These are phyloP conservation scores for Cairina moschata DNA, from an alignment of 2,113 vertebrate genomes.

Conservation along the genomic window DNA sequence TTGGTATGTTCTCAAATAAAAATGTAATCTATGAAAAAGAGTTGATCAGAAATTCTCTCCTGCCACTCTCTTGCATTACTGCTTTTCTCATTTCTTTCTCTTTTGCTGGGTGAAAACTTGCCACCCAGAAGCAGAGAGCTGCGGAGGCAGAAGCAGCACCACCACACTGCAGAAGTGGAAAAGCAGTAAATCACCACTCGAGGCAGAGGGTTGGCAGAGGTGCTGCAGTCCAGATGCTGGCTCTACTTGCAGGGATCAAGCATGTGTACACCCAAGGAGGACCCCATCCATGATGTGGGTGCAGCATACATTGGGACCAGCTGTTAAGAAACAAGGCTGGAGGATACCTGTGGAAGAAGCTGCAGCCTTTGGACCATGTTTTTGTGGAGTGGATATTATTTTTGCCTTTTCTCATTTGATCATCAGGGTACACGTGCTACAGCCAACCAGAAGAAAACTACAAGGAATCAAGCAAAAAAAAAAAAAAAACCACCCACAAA, in stretches of 20 bases:
- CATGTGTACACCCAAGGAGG: rapidly evolving
- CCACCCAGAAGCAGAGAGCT: neutral
- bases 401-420: neutral
- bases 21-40: neutral
- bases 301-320: neutral
- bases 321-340: neutral
- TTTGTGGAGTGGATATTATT: neutral
- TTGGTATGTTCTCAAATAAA: slow-evolving; percentile 1
- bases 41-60: neutral
- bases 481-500: neutral
- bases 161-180: neutral
- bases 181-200: neutral
- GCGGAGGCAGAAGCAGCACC: neutral
- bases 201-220: neutral
- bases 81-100: neutral
- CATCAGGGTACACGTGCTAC: neutral
- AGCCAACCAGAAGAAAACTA: neutral
- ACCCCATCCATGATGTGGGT: neutral
- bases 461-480: neutral
- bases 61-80: neutral
- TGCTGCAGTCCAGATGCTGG: neutral
- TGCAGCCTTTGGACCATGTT: rapidly evolving
- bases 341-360: neutral
- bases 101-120: neutral
- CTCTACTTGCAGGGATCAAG: neutral